Conservation (phyloP, 2,888 invertebrate genomes). For the Nowickia ferox region DNA sequence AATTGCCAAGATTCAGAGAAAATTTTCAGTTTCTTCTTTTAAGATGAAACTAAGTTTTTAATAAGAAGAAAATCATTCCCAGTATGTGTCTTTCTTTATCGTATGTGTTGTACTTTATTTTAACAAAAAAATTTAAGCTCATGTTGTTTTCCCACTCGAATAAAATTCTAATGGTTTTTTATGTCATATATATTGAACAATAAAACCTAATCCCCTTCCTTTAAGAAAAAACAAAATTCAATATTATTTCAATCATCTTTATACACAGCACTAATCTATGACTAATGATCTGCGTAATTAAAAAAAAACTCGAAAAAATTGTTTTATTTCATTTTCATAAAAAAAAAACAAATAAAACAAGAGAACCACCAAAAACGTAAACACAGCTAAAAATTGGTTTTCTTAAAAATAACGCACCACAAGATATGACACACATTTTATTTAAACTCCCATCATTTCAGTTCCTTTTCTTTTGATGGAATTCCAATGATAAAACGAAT, state of each 20-base stretch:
- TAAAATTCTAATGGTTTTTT: too few species aligned
- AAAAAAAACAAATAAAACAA: background rate
- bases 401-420: slow-evolving; percentile 3
- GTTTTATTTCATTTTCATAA: slow-evolving; percentile 1
- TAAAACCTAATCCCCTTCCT: background rate
- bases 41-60: too few species aligned
- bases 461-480: slow-evolving; percentile 50
- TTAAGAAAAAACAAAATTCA: background rate
- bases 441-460: slow-evolving; percentile 24
- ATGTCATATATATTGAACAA: background rate
- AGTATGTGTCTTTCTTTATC: too few species aligned
- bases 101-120: too few species aligned
- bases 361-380: too few species aligned
- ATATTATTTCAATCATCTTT: slow-evolving; percentile 16
- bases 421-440: slow-evolving; percentile 49
- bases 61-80: too few species aligned
- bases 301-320: slow-evolving; percentile 7
- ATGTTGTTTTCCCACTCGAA: too few species aligned
- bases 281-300: slow-evolving; percentile 61
- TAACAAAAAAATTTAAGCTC: too few species aligned
- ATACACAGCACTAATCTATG: slow-evolving; percentile 37
- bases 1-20: background rate
- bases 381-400: slow-evolving; percentile 32
- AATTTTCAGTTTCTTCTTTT: background rate
- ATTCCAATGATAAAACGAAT: slow-evolving; percentile 47